A percentile compares a stretch with the other conserved stretches of the same genome.
Evolutionary conservation across 2,113 vertebrate genomes (phyloP).

Genomic region (Hippotragus niger): DNA sequence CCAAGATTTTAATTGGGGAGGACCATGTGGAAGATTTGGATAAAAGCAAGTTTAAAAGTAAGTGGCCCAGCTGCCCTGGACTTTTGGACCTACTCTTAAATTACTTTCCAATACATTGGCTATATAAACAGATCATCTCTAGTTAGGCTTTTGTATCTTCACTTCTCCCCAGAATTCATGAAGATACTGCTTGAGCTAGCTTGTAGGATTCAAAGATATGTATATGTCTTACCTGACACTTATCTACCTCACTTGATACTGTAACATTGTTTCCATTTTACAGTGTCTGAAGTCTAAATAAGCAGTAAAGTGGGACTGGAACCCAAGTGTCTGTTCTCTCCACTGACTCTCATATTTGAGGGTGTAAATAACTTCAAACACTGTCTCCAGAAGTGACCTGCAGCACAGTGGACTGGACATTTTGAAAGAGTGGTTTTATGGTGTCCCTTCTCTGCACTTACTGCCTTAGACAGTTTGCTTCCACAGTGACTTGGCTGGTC

Average conservation of each 20-base stretch:
- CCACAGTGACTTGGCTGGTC: not conserved
- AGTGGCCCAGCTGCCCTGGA: conserved; percentile 69
- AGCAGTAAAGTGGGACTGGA: not conserved
- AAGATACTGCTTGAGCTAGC: not conserved
- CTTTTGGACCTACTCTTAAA: not conserved
- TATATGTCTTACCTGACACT: not conserved
- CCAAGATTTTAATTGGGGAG: conserved; percentile 96
- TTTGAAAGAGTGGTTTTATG: not conserved
- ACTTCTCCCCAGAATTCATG: not conserved
- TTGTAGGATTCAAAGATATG: not conserved
- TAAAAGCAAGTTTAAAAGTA: conserved; percentile 99
- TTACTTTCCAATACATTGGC: not conserved
- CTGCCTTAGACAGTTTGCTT: conserved; percentile 42
- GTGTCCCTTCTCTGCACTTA: not conserved
- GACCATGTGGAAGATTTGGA: conserved; percentile 91
- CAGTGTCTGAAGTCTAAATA: not conserved
- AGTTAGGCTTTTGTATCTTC: not conserved
- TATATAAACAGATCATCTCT: not conserved
- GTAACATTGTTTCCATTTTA: not conserved
- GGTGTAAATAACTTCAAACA: not conserved
- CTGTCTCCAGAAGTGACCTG: not conserved
- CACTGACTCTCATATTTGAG: not conserved
- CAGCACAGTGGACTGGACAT: not conserved
- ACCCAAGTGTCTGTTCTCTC: not conserved
- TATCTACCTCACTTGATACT: not conserved